phyloP scores from a whole-genome alignment of 2,113 vertebrate species.

The Carlito syrichta region DNA sequence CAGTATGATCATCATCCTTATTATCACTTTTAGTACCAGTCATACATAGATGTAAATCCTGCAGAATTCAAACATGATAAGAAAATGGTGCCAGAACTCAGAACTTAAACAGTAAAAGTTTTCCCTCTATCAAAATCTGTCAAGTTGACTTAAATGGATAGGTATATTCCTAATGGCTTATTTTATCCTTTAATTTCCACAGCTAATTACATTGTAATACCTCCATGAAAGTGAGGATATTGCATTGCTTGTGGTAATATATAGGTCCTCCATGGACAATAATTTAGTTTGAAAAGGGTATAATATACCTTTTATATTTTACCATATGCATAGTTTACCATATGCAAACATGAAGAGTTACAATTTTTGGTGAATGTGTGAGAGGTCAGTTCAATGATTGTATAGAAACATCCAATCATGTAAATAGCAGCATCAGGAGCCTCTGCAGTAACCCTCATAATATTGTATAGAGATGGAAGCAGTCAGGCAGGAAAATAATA shows the following conservation, averaged over 20 bases:
- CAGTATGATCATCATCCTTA: neutral
- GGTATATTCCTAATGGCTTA: neutral
- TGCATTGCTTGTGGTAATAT: neutral
- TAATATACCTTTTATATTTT: neutral
- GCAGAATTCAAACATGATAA: neutral
- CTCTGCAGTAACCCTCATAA: neutral
- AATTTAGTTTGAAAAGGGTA: neutral
- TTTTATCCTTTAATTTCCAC: neutral
- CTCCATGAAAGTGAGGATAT: neutral
- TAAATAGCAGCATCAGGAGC: neutral
- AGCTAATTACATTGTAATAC: neutral
- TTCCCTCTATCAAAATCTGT: slow-evolving; percentile 6
- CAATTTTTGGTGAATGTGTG: neutral
- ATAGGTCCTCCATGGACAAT: neutral
- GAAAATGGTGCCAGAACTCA: neutral
- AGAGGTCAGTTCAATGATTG: neutral
- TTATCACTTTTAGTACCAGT: neutral
- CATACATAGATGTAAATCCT: neutral
- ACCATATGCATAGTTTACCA: neutral
- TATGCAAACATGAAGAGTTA: neutral
- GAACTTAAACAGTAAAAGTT: neutral
- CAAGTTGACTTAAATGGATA: neutral
- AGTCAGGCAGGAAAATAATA: neutral
- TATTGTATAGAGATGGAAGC: neutral
- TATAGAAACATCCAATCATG: neutral